A percentile compares a stretch with the other conserved stretches of the same genome.
These are phyloP conservation scores for Thymelicus sylvestris DNA, from an alignment of 2,888 invertebrate species.

Conservation along the genomic window DNA sequence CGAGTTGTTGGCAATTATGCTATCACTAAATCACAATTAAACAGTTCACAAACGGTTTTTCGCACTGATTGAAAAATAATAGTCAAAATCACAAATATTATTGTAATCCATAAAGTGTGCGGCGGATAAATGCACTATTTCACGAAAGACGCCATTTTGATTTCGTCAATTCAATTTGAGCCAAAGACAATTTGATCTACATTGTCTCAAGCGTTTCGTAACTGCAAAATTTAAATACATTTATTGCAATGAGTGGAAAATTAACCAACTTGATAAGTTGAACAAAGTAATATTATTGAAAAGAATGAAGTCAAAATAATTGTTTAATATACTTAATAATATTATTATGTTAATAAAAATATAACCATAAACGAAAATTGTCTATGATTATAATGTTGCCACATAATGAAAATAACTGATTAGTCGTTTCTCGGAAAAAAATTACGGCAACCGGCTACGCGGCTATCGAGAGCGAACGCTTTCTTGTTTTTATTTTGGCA, in stretches of 20 bases:
- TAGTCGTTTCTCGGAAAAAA: background rate
- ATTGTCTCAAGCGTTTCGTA: conserved; percentile 19
- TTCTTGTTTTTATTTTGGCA: too few relatives aligned
- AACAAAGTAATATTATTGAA: too few relatives aligned
- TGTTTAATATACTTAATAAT: too few relatives aligned
- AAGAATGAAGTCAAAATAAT: too few relatives aligned
- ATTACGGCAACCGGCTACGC: too few relatives aligned
- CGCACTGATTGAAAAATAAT: conserved; percentile 45
- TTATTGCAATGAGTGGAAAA: too few relatives aligned
- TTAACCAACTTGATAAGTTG: too few relatives aligned
- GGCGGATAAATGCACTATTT: conserved; percentile 76
- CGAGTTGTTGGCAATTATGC: conserved; percentile 51
- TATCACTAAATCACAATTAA: conserved; percentile 62
- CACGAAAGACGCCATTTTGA: conserved; percentile 83
- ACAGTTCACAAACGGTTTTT: conserved; percentile 61
- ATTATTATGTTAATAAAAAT: too few relatives aligned
- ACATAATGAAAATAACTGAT: background rate
- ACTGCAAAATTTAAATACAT: background rate
- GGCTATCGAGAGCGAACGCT: too few relatives aligned
- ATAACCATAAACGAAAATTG: background rate
- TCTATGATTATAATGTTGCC: conserved; percentile 13
- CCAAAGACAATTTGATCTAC: conserved; percentile 65
- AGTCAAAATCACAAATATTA: conserved; percentile 62
- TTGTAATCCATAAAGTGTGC: conserved; percentile 61
- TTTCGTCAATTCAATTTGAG: conserved; percentile 77